Percentiles rank a stretch among this genome's conserved stretches.
phyloP scores from a whole-genome alignment of 2,113 vertebrate species.

The Paramisgurnus dabryanus region DNA sequence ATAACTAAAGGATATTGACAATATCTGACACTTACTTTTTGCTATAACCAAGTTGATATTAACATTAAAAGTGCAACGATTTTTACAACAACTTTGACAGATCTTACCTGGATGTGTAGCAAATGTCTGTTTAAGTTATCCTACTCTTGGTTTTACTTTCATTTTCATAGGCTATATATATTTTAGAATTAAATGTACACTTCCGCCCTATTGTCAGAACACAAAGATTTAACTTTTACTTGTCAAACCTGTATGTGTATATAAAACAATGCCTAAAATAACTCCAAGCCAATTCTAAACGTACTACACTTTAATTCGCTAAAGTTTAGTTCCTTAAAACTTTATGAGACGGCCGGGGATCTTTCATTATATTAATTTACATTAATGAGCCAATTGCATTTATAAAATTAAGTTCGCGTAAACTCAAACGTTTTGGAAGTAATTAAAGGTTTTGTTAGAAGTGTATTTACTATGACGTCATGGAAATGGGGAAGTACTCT shows the following conservation, averaged over 20 bases:
- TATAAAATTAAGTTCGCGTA: too few species aligned
- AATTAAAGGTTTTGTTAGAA: too few species aligned
- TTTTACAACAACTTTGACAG: neutral
- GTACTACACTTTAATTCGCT: too few species aligned
- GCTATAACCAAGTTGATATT: neutral
- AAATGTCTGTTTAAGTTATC: neutral
- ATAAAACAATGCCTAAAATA: too few species aligned
- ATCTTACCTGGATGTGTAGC: neutral
- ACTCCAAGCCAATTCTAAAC: too few species aligned
- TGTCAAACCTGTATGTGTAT: neutral
- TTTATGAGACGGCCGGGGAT: too few species aligned
- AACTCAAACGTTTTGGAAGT: too few species aligned
- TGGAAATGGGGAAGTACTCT: too few species aligned
- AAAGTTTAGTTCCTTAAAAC: too few species aligned
- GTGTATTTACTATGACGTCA: too few species aligned
- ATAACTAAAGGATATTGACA: neutral
- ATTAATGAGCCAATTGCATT: too few species aligned
- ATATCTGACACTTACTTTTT: neutral
- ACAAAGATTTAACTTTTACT: neutral
- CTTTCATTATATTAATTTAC: too few species aligned
- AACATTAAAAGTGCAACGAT: neutral
- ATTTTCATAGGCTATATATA: neutral
- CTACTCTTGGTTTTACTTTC: constrained; percentile 3
- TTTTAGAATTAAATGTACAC: neutral
- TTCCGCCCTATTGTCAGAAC: neutral